Evolutionary conservation across 2,888 invertebrate genomes (phyloP).

Genomic region (Protodeltote pygarga): DNA sequence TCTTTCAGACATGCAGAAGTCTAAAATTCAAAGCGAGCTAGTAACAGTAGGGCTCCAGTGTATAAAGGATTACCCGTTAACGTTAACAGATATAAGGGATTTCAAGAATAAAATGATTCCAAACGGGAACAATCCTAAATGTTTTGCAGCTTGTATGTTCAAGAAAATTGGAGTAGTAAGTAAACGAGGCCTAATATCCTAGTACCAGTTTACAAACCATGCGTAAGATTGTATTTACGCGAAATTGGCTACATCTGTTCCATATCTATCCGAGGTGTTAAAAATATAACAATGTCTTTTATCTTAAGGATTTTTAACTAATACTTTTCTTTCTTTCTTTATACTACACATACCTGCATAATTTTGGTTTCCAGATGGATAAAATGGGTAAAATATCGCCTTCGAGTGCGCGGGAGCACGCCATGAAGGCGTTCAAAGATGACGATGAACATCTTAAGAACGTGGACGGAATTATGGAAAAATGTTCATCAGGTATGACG

Average conservation of each 20-base stretch:
- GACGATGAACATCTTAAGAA: constrained; percentile 58
- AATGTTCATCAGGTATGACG: constrained; percentile 60
- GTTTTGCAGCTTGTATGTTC: constrained; percentile 67
- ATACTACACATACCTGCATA: no score
- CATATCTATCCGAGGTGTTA: no score
- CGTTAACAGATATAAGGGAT: constrained; percentile 57
- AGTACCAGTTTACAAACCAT: no score
- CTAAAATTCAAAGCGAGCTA: constrained; percentile 59
- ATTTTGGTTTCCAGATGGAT: constrained; percentile 64
- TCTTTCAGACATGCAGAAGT: constrained; percentile 55
- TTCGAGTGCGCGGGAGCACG: constrained; percentile 47
- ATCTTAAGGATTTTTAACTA: no score
- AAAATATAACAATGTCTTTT: no score
- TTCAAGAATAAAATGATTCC: constrained; percentile 65
- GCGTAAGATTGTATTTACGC: no score
- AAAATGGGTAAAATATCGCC: constrained; percentile 62
- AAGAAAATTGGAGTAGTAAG: constrained; percentile 69
- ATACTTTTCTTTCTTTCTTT: no score
- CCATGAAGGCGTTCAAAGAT: constrained; percentile 59
- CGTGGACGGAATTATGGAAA: constrained; percentile 55
- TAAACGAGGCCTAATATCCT: no score
- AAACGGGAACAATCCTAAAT: constrained; percentile 59
- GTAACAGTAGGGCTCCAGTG: constrained; percentile 61
- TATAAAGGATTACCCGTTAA: constrained; percentile 60
- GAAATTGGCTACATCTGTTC: no score